A percentile compares a stretch with the other conserved stretches of the same genome.
These are phyloP conservation scores for Selene dorsalis DNA, from an alignment of 2,797 vertebrate species.

Conservation along the genomic window DNA sequence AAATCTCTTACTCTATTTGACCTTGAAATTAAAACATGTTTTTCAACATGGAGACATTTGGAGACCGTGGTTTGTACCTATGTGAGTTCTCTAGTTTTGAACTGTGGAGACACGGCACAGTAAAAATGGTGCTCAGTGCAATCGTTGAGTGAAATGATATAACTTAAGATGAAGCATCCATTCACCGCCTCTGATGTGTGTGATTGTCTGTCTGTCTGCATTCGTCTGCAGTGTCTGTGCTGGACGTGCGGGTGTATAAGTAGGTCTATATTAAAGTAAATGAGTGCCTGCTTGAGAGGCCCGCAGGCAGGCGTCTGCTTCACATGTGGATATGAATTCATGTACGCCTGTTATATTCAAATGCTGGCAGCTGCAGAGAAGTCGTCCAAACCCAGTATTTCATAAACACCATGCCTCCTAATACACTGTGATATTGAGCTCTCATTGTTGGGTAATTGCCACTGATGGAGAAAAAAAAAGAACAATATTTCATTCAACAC, in stretches of 20 bases:
- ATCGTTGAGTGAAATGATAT: conserved; percentile 54
- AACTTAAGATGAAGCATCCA: conserved; percentile 36
- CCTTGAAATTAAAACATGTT: conserved; percentile 30
- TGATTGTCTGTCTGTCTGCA: conserved; percentile 35
- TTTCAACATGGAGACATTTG: conserved; percentile 3
- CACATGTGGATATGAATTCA: conserved; percentile 29
- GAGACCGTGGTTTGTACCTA: conserved; percentile 1
- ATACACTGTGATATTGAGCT: conserved; percentile 61
- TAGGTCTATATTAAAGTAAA: conserved; percentile 41
- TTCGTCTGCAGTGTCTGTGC: conserved; percentile 18
- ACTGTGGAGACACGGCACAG: conserved; percentile 26
- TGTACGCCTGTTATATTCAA: conserved; percentile 29
- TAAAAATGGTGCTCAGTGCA: conserved; percentile 51
- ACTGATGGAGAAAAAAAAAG: conserved; percentile 66
- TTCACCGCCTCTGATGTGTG: conserved; percentile 29
- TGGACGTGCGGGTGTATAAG: conserved; percentile 41
- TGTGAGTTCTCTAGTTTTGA: conserved; percentile 25
- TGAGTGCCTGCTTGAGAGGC: conserved; percentile 22
- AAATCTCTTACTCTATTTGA: conserved; percentile 4
- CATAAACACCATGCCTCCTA: conserved; percentile 50
- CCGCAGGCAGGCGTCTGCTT: conserved; percentile 17
- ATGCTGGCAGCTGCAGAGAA: conserved; percentile 48
- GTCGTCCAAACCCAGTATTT: conserved; percentile 43
- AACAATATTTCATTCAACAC: conserved; percentile 71
- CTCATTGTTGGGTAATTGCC: conserved; percentile 75